A percentile compares a stretch with the other conserved stretches of the same genome.
phyloP scores from a whole-genome alignment of 2,888 invertebrate species.

The Elaeidobius kamerunicus region DNA sequence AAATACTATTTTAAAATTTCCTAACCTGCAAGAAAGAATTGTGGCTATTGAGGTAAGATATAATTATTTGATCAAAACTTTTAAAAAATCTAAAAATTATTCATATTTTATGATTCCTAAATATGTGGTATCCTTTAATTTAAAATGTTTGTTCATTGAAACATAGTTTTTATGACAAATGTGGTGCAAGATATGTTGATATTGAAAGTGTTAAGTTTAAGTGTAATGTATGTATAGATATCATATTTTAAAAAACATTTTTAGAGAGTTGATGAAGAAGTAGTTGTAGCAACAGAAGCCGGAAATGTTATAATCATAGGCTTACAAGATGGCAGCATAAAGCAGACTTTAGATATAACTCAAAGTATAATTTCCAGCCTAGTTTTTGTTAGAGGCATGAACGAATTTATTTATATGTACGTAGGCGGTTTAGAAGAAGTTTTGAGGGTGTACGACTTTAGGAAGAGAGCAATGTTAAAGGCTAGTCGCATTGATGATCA shows the following conservation, averaged over 20 bases:
- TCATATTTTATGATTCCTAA: no score
- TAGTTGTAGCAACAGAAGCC: slow-evolving; percentile 62
- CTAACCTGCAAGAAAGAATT: slow-evolving; percentile 8
- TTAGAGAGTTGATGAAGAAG: slow-evolving; percentile 58
- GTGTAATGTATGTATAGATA: slow-evolving; percentile 1
- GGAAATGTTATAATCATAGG: slow-evolving; percentile 62
- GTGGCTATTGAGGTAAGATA: slow-evolving; percentile 18
- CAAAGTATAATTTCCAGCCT: slow-evolving; percentile 61
- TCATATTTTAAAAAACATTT: slow-evolving; percentile 21
- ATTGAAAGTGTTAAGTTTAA: not conserved
- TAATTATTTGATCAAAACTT: no score
- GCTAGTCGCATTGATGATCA: slow-evolving; percentile 59
- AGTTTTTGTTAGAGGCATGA: slow-evolving; percentile 49
- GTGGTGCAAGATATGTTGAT: not conserved
- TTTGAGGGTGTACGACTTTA: slow-evolving; percentile 59
- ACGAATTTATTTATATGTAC: slow-evolving; percentile 51
- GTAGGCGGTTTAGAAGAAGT: slow-evolving; percentile 62
- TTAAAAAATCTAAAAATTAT: no score
- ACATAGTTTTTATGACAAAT: slow-evolving; percentile 4
- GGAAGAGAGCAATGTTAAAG: slow-evolving; percentile 54
- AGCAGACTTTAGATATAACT: slow-evolving; percentile 58
- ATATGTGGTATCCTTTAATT: no score
- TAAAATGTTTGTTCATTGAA: not conserved
- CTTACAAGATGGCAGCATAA: slow-evolving; percentile 46
- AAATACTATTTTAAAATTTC: slow-evolving; percentile 9